phyloP scores from a whole-genome alignment of 2,113 vertebrate genomes.

The Nipponia nippon region DNA sequence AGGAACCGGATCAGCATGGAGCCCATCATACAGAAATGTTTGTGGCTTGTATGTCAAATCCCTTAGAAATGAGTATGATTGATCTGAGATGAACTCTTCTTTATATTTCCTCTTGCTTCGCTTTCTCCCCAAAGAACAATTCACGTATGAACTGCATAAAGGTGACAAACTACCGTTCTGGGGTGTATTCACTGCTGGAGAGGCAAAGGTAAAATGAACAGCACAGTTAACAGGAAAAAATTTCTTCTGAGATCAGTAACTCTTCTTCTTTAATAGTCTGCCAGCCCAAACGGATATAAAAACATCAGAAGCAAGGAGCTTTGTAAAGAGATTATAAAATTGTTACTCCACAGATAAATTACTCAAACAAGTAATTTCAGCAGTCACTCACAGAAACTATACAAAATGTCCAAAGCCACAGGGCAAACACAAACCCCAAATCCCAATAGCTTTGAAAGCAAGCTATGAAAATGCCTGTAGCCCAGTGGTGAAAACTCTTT shows the following conservation, averaged over 20 bases:
- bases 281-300: background rate
- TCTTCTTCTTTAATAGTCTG: constrained; percentile 11
- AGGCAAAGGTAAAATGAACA: constrained; percentile 6
- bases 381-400: background rate
- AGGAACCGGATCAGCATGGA: background rate
- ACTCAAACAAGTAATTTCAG: background rate
- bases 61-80: background rate
- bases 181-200: background rate
- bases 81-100: background rate
- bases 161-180: background rate
- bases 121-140: background rate
- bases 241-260: constrained; percentile 17
- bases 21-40: background rate
- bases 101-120: background rate
- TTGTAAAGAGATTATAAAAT: background rate
- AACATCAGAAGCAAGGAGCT: background rate
- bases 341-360: background rate
- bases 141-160: background rate
- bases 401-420: background rate
- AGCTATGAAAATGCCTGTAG: background rate
- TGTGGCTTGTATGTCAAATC: background rate
- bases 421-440: background rate
- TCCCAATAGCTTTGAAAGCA: background rate
- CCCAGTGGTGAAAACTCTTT: background rate
- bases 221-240: background rate